phyloP scores from a whole-genome alignment of 2,113 vertebrate species.

The Phaethornis superciliosus region DNA sequence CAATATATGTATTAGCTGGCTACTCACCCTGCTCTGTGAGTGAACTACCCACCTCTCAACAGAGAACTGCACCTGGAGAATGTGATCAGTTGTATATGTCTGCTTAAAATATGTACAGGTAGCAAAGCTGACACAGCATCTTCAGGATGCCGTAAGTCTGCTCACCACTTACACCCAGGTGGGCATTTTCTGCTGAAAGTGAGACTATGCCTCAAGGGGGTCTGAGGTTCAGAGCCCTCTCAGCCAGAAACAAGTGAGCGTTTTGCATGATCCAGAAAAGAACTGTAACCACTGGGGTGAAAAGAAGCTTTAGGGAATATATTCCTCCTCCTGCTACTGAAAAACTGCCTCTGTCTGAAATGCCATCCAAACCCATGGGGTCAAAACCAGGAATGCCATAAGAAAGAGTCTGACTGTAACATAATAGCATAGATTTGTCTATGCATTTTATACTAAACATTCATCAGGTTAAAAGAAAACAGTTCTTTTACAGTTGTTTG shows the following conservation, averaged over 20 bases:
- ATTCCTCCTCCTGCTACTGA: background rate
- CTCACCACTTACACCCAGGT: background rate
- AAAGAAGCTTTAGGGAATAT: background rate
- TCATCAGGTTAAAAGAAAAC: background rate
- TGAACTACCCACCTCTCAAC: background rate
- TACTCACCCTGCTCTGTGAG: background rate
- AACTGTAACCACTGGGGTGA: fast-evolving
- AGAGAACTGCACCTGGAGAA: background rate
- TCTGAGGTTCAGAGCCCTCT: background rate
- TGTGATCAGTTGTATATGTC: background rate
- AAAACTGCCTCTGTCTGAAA: background rate
- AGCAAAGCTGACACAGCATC: background rate
- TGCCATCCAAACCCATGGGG: background rate
- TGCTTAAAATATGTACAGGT: background rate
- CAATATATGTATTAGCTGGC: background rate
- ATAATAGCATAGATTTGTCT: background rate
- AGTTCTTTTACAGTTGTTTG: too few relatives aligned
- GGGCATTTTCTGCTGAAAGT: background rate
- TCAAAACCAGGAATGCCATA: background rate
- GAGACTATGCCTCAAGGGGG: background rate
- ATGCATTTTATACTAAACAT: background rate
- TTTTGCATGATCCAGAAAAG: background rate
- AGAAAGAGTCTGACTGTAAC: background rate
- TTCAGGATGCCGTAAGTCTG: background rate
- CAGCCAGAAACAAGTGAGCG: background rate